Evolutionary conservation across 2,113 vertebrate species (phyloP).

Genomic region (Tragulus kanchil): DNA sequence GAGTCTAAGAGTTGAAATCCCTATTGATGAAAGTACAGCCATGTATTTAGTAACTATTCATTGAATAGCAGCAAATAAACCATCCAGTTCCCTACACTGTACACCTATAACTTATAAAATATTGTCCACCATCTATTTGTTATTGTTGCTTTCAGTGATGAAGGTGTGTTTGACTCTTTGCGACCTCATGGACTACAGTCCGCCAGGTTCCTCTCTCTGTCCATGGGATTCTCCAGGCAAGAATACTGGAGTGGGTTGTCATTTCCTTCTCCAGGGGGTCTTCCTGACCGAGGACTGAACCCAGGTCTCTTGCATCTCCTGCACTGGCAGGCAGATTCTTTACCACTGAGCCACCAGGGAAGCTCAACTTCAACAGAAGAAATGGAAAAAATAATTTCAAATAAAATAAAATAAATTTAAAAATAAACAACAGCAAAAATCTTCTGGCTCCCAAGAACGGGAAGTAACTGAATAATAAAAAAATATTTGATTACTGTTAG

Average conservation of each 20-base stretch:
- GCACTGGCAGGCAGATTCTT: neutral
- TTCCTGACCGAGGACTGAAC: neutral
- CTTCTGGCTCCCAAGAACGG: neutral
- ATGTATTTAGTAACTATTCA: neutral
- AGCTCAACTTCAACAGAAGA: neutral
- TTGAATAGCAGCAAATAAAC: neutral
- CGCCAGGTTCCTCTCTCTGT: neutral
- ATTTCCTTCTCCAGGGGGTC: neutral
- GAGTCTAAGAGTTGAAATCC: neutral
- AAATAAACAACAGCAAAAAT: neutral
- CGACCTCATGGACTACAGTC: neutral
- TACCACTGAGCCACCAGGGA: neutral
- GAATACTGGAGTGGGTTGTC: neutral
- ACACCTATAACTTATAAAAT: neutral
- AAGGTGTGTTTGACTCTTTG: neutral
- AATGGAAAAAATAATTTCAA: neutral
- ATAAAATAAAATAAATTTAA: neutral
- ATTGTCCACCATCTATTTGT: neutral
- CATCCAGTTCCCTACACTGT: neutral
- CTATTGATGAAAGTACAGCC: neutral
- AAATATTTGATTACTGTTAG: neutral
- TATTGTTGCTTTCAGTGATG: neutral
- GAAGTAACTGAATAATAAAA: neutral
- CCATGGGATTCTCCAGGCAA: neutral
- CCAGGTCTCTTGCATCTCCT: neutral